These are phyloP conservation scores for Lanistes nyassanus DNA, from an alignment of 1,140 invertebrate species.

Conservation along the genomic window DNA sequence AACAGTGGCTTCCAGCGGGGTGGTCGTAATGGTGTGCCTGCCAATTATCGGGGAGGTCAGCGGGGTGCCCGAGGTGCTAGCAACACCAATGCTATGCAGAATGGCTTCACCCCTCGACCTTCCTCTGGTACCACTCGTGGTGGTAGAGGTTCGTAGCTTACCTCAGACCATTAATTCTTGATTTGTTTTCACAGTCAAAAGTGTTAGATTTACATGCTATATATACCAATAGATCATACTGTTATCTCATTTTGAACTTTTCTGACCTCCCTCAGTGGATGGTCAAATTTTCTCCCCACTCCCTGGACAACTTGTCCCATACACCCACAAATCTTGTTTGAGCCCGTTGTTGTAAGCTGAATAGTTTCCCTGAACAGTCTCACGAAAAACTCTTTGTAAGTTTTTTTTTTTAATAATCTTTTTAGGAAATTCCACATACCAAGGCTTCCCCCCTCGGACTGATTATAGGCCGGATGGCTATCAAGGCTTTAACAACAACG, in stretches of 20 bases:
- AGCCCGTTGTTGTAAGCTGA: no score
- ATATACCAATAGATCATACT: no score
- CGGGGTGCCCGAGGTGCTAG: conserved; percentile 40
- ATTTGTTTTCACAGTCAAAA: no score
- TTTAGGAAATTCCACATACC: conserved; percentile 37
- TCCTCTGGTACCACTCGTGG: conserved; percentile 39
- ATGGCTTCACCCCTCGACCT: conserved; percentile 38
- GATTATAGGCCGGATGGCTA: conserved; percentile 47
- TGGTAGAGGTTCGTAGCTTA: conserved; percentile 29
- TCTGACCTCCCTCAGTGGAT: no score
- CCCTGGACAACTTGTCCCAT: no score
- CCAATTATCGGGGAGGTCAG: conserved; percentile 24
- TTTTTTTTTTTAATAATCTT: no score
- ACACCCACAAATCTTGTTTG: no score
- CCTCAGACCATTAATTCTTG: background rate
- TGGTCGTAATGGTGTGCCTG: conserved; percentile 26
- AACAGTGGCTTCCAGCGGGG: conserved; percentile 26
- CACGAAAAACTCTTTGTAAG: no score
- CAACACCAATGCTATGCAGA: conserved; percentile 36
- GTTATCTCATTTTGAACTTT: no score
- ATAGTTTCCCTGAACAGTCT: no score
- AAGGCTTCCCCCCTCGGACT: conserved; percentile 38
- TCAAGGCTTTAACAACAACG: conserved; percentile 43
- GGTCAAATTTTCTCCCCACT: no score
- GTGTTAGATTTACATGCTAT: no score